Evolutionary conservation across 2,888 invertebrate species (phyloP), one percentile per base, ranked within the genome.

Genomic region (Shargacucullia verbasci): DNA sequence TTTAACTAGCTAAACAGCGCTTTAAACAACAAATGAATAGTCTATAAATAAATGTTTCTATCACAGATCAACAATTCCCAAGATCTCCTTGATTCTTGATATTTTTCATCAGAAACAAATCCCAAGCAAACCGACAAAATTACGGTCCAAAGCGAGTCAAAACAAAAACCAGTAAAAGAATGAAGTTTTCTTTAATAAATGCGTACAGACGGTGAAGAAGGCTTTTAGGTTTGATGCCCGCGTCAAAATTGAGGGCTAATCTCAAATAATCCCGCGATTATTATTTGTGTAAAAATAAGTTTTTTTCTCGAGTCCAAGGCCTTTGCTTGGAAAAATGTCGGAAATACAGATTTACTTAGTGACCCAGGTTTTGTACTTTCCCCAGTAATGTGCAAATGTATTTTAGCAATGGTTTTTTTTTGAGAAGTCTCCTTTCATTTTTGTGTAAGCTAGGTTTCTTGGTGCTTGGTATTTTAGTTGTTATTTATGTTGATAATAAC

Each of bases 191-290:
- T 44, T 48, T 39, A 54, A 67, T 47, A 68, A 73, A 61, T 54
- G 48, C 41, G 27, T 40, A 45, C 40, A 50, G 43, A 56, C 40
- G 58, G 41, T 13, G 38, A 50, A 56, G 43, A 58, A 65, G 57
- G 56, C 60, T 69, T 68, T 77, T 50, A 53, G 41, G 52, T 65
- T 64, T 60, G 71, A 59, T 47, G 69, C 56, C 43, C 41, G 58
- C 65, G 75, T 76, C 77, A 73, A 68, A 75, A 75, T 75, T 76
- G 70, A 59, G 56, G 37, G 70, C 61, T 76, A 70, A 75, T 70
- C 70, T 54, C 44, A 62, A 66, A 73, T 73, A 70, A 75, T 65
- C 67, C 57, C 12, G 29, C 41, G 70, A 63, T 74, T 73, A 64
- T 74, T 53, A 76, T 58, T 64, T 75, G 50, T 65, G 61, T 72